phyloP scores from a whole-genome alignment of 2,888 invertebrate species.

The Tryphoninae sp. region DNA sequence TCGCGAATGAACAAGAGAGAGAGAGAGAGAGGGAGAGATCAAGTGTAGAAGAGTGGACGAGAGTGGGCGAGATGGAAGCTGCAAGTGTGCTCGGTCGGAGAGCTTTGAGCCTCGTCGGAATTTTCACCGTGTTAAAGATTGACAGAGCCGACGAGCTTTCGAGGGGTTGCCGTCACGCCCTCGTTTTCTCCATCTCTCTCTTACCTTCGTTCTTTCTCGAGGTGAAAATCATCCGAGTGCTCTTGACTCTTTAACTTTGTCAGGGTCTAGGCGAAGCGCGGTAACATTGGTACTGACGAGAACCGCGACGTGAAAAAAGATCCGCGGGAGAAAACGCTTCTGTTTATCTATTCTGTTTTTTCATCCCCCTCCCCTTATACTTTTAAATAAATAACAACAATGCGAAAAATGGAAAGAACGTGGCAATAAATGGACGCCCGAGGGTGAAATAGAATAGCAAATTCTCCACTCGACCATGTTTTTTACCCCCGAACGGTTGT shows the following conservation, averaged over 20 bases:
- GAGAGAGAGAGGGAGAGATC: conserved; percentile 6
- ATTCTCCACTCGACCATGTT: conserved; percentile 1
- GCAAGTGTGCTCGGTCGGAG: conserved; percentile 6
- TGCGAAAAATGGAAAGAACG: conserved; percentile 15
- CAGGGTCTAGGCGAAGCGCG: conserved; percentile 35
- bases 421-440: not conserved
- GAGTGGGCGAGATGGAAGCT: conserved; percentile 9
- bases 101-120: conserved; percentile 22
- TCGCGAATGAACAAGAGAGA: conserved; percentile 6
- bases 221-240: conserved; percentile 40
- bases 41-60: not conserved
- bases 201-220: conserved; percentile 1
- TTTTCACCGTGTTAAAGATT: conserved; percentile 30
- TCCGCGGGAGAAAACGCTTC: not conserved
- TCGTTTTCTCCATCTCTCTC: conserved; percentile 14
- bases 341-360: no score
- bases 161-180: conserved; percentile 26
- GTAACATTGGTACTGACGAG: conserved; percentile 10
- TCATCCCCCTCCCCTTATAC: not conserved
- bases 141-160: conserved; percentile 43
- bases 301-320: conserved; percentile 8
- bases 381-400: not conserved
- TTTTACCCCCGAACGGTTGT: not conserved
- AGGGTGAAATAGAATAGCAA: conserved; percentile 6
- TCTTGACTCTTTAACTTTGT: conserved; percentile 48